These are phyloP conservation scores for Urechis unicinctus DNA, from an alignment of 2,888 invertebrate species.

Conservation along the genomic window DNA sequence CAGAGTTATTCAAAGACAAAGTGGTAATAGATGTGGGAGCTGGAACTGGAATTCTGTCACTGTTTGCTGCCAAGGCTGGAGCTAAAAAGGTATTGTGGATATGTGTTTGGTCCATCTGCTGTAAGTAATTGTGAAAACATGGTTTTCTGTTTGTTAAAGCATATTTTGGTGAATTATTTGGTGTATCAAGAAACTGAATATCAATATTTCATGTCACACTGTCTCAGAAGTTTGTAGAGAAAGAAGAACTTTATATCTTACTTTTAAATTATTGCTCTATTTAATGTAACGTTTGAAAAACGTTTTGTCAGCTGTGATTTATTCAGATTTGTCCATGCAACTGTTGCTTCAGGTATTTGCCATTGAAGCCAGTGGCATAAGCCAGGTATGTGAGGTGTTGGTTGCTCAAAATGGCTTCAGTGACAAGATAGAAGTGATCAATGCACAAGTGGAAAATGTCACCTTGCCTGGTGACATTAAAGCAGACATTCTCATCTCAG, in stretches of 20 bases:
- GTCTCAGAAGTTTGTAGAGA: no score
- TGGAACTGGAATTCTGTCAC: slow-evolving; percentile 45
- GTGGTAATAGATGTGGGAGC: slow-evolving; percentile 55
- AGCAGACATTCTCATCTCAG: slow-evolving; percentile 46
- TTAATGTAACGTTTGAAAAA: no score
- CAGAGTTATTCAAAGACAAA: slow-evolving; percentile 38
- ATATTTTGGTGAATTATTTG: no score
- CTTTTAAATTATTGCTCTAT: neutral
- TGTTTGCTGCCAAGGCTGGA: slow-evolving; percentile 45
- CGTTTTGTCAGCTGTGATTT: neutral
- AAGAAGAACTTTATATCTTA: neutral
- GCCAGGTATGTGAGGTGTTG: slow-evolving; percentile 33
- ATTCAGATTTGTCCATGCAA: neutral
- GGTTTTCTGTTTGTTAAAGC: no score
- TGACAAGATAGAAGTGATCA: slow-evolving; percentile 34
- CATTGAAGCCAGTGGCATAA: slow-evolving; percentile 41
- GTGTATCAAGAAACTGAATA: no score
- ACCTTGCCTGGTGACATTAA: slow-evolving; percentile 30
- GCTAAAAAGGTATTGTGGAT: slow-evolving; percentile 49
- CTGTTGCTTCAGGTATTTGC: slow-evolving; percentile 32
- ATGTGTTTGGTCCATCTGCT: neutral
- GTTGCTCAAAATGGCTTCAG: slow-evolving; percentile 34
- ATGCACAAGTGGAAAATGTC: slow-evolving; percentile 36
- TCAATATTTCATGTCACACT: no score
- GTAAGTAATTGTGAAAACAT: no score